Evolutionary conservation across 2,888 invertebrate genomes (phyloP).

Genomic region (Rhingia campestris): DNA sequence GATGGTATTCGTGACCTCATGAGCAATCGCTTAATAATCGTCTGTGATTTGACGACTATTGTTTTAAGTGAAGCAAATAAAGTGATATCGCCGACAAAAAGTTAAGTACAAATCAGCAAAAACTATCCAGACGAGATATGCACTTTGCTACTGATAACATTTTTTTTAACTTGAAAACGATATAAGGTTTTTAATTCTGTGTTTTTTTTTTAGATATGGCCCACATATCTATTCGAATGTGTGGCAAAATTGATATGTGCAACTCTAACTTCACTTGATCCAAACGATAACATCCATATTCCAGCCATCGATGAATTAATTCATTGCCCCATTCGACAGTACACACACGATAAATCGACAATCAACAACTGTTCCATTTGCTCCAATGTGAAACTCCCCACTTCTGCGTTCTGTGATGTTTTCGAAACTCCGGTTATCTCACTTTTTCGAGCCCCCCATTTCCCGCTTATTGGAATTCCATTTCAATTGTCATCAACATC

Average conservation of each 20-base stretch:
- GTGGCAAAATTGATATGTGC: conserved; percentile 8
- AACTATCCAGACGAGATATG: too few relatives aligned
- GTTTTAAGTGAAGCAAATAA: too few relatives aligned
- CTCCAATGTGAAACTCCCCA: not conserved
- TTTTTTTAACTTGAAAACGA: too few relatives aligned
- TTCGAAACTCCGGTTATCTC: conserved; percentile 8
- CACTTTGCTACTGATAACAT: too few relatives aligned
- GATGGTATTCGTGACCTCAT: too few relatives aligned
- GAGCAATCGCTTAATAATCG: too few relatives aligned
- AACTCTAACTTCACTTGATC: conserved; percentile 7
- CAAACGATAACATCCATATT: conserved; percentile 20
- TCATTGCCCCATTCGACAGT: conserved; percentile 22
- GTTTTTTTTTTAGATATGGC: too few relatives aligned
- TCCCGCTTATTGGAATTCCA: conserved; percentile 5
- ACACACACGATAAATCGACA: conserved; percentile 2
- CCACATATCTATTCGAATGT: not conserved
- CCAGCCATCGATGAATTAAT: conserved; percentile 45
- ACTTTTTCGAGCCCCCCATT: not conserved
- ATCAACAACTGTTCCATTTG: not conserved
- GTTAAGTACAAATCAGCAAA: too few relatives aligned
- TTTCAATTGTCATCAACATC: not conserved
- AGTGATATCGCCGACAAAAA: too few relatives aligned
- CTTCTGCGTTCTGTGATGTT: not conserved
- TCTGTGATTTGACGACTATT: too few relatives aligned
- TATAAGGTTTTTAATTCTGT: too few relatives aligned